Percentiles rank a stretch among this genome's conserved stretches.
Conservation (phyloP, 2,113 vertebrate genomes). For the Otocyon megalotis region DNA sequence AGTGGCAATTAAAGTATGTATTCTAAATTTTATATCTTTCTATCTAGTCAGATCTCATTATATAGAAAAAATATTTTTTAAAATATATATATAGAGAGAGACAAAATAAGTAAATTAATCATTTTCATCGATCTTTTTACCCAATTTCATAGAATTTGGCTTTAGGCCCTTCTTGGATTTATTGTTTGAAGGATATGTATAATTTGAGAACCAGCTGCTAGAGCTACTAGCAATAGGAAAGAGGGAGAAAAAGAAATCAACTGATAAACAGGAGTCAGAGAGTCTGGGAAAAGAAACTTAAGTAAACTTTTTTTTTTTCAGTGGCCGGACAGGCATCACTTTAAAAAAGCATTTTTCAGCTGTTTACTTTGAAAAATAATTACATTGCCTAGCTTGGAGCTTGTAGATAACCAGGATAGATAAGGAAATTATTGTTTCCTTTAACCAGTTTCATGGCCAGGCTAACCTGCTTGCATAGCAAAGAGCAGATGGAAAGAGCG, state of each 20-base stretch:
- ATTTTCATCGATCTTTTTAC: slow-evolving; percentile 23
- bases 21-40: not conserved
- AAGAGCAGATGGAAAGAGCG: not conserved
- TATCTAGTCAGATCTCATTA: slow-evolving; percentile 1
- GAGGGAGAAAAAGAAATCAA: not conserved
- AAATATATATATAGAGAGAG: not conserved
- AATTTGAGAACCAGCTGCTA: not conserved
- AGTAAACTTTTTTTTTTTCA: slow-evolving; percentile 56
- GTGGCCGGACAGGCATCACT: slow-evolving; percentile 19
- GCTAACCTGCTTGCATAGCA: not conserved
- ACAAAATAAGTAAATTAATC: not conserved
- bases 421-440: slow-evolving; percentile 47
- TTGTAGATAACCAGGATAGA: slow-evolving; percentile 53
- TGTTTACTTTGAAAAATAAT: slow-evolving; percentile 64
- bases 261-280: slow-evolving; percentile 62
- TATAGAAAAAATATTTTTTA: not conserved
- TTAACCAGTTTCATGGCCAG: slow-evolving; percentile 6
- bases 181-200: not conserved
- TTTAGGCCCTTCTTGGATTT: slow-evolving; percentile 10
- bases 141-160: not conserved
- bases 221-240: slow-evolving; percentile 36
- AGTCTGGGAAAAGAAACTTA: slow-evolving; percentile 69
- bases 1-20: slow-evolving; percentile 7
- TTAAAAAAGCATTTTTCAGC: slow-evolving; percentile 46
- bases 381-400: not conserved